Percentiles rank a stretch among this genome's conserved stretches.
These are phyloP conservation scores for Limnephilus rhombicus DNA, from an alignment of 2,888 invertebrate genomes.

Conservation along the genomic window DNA sequence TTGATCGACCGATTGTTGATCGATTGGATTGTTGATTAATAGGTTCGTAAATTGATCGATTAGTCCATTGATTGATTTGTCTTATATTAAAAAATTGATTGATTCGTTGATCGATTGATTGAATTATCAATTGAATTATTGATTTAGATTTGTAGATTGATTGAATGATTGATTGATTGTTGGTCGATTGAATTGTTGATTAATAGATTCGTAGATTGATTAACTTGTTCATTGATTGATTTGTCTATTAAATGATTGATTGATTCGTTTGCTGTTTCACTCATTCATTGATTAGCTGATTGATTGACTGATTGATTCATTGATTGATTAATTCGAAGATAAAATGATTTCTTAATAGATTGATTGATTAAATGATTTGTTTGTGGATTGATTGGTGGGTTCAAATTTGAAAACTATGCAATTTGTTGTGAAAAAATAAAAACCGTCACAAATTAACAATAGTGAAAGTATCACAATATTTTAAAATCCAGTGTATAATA, in stretches of 20 bases:
- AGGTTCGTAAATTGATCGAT: too few species aligned
- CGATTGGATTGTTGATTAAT: too few species aligned
- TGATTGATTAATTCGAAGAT: not conserved
- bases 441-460: not conserved
- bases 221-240: not conserved
- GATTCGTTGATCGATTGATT: too few species aligned
- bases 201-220: not conserved
- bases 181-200: too few species aligned
- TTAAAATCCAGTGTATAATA: conserved; percentile 33
- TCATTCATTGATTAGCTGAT: too few species aligned
- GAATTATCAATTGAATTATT: too few species aligned
- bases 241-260: too few species aligned
- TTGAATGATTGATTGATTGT: not conserved
- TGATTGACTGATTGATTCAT: not conserved
- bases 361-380: not conserved
- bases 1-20: too few species aligned
- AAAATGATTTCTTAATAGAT: too few species aligned
- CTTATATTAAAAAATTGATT: too few species aligned
- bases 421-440: too few species aligned
- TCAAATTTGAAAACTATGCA: not conserved
- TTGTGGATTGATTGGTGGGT: not conserved
- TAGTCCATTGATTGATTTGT: not conserved
- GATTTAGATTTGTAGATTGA: not conserved
- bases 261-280: too few species aligned
- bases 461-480: not conserved